Percentiles rank a stretch among this genome's conserved stretches.
phyloP scores from a whole-genome alignment of 2,113 vertebrate species.

The Anoplopoma fimbria region DNA sequence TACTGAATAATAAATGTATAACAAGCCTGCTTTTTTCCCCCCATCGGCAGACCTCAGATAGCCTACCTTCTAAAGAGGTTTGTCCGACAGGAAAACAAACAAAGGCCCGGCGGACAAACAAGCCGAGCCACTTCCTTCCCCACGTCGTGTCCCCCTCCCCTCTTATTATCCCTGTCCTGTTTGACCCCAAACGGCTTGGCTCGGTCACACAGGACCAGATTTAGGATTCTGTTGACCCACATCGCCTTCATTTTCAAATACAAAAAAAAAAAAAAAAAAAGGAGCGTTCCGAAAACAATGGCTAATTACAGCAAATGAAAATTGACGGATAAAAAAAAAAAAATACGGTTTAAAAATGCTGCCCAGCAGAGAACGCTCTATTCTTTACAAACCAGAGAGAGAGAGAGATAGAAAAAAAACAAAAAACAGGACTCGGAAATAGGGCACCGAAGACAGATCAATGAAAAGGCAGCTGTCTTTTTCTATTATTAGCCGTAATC shows the following conservation, averaged over 20 bases:
- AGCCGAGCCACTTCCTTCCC: constrained; percentile 76
- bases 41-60: constrained; percentile 48
- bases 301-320: constrained; percentile 41
- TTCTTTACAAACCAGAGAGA: not conserved
- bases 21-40: constrained; percentile 56
- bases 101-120: constrained; percentile 77
- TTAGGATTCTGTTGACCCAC: constrained; percentile 8
- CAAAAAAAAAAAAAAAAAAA: too few species aligned
- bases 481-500: constrained; percentile 79
- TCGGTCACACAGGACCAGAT: constrained; percentile 35
- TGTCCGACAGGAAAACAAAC: constrained; percentile 79
- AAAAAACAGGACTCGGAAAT: constrained; percentile 55
- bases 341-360: constrained; percentile 9
- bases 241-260: constrained; percentile 33
- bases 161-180: constrained; percentile 69
- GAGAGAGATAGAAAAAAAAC: not conserved
- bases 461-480: constrained; percentile 75
- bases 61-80: constrained; percentile 69
- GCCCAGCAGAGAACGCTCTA: not conserved
- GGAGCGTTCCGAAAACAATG: constrained; percentile 25
- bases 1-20: constrained; percentile 47
- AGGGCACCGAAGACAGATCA: constrained; percentile 73
- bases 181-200: constrained; percentile 66
- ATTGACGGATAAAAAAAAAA: constrained; percentile 26
- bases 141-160: constrained; percentile 62